Evolutionary conservation across 1,140 invertebrate genomes (phyloP), one percentile per base, ranked within the genome.

Genomic region (Bombus picipes): DNA sequence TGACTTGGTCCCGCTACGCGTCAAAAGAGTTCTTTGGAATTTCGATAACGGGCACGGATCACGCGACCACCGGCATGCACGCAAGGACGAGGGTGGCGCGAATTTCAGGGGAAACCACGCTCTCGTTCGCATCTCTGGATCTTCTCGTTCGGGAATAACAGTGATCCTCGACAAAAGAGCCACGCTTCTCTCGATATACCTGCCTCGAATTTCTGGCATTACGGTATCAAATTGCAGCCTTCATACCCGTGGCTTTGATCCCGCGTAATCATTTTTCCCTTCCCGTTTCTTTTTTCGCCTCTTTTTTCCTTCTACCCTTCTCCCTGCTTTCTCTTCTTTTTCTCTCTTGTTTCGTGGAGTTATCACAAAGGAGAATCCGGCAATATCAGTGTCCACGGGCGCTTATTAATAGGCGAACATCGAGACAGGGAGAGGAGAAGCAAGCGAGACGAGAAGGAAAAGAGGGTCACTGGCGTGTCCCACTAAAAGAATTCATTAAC

Each of bases 401-500:
- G 75, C 39, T 79, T 79, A 85, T 80, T 80, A 80, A 85, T 72
- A 72, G 68, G 57, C 83, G 41, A 85, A 18, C 41, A 80, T 72
- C 15, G 65, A n/a, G 9, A 39, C 3, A 59, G 25, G 62, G 57
- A 25, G 32, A 39, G 73, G 70, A 43, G 72, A 37, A 5, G 37
- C 25, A 25, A 12, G 9, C 28, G 39, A 65, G 53, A 43, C 37
- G 53, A 12, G 22, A 70, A 28, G 32, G 41, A 65, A 41, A 85
- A 59, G 37, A 25, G n/a, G 22, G 76, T 62, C 65, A 32, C 22
- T 47, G 53, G 15, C 18, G 47, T 39, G 9, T 43, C 68, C 39
- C 32, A 32, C 41, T 71, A 85, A 85, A 85, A 57, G 83, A 72
- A 80, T 85, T 78, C 82, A 72, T 84, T 84, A 84, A 73, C 77